Evolutionary conservation across 2,113 vertebrate genomes (phyloP), one percentile per base, ranked within the genome.

Genomic region (Syngnathus scovelli): DNA sequence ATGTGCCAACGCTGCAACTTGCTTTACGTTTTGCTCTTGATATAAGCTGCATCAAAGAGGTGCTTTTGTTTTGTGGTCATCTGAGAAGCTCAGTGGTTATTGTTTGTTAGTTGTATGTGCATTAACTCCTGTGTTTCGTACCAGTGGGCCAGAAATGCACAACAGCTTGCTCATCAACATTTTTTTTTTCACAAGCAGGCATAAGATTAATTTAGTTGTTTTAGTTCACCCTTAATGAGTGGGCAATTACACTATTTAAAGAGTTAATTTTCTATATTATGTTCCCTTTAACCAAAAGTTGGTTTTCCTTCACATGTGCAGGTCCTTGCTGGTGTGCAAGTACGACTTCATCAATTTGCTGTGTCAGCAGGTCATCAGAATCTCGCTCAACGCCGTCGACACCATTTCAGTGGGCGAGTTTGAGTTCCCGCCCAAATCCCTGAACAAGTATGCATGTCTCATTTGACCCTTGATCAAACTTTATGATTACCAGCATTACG

Each of bases 261-360:
- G 5, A 23, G 52, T 21, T 5, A 23, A 23, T 15, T 21, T 56
- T 56, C 23, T 6, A 36, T 27, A 15, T 3, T 0, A 7, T 56
- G 5, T 16, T 15, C 4, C 11, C 51, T n/a, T 11, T n/a, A 10
- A 16, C 9, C 19, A 52, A 52, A 36, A 7, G 5, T 18, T 7
- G 13, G 16, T 58, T 58, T 58, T 33, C 6, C 15, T n/a, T 43
- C 60, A 19, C 36, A 7, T 85, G 12, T 61, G 3, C 84, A 92
- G 93, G 90, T 94, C 96, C 19, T 88, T 99, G 64, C 89, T 98
- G 80, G 89, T 98, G 83, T 98, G 96, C 86, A 98, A 99, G 68
- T 98, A 99, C 61, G 96, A 99, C 90, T 98, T 98, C 89, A 92
- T 99, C 87, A 94, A 92, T 83, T 90, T 98, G 59, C 88, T 92